These are phyloP conservation scores for Planiliza haematocheilus DNA, from an alignment of 2,113 vertebrate genomes.

Conservation along the genomic window DNA sequence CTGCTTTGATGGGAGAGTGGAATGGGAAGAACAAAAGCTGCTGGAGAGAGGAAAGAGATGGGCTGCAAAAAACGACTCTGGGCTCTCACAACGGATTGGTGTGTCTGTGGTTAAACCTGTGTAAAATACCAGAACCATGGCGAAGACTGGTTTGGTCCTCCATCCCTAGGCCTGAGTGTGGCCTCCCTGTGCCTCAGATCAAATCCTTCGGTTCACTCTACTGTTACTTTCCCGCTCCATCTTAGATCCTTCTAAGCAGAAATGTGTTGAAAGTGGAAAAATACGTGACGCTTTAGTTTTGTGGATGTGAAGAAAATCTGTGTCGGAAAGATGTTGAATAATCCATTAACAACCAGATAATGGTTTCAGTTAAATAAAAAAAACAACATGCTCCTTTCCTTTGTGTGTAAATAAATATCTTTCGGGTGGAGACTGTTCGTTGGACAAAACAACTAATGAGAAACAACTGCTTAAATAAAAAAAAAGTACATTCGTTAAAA, in stretches of 20 bases:
- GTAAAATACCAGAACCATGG: slow-evolving; percentile 50
- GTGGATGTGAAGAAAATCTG: background rate
- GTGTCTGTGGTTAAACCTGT: slow-evolving; percentile 58
- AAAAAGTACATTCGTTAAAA: too few relatives aligned
- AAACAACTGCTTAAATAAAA: too few relatives aligned
- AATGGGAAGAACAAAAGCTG: slow-evolving; percentile 78
- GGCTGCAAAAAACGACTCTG: slow-evolving; percentile 52
- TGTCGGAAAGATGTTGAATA: too few relatives aligned
- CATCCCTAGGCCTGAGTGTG: slow-evolving; percentile 13
- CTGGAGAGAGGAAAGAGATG: slow-evolving; percentile 52
- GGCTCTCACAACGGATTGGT: slow-evolving; percentile 50
- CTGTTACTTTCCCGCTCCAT: slow-evolving; percentile 6
- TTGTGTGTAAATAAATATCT: background rate
- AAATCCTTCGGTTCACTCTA: background rate
- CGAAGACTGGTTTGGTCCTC: slow-evolving; percentile 18
- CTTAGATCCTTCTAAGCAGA: background rate
- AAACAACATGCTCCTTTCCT: background rate
- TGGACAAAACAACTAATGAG: too few relatives aligned
- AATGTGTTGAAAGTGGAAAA: background rate
- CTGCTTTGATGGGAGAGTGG: slow-evolving; percentile 78
- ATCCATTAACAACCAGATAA: background rate
- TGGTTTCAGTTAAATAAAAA: background rate
- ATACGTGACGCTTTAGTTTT: background rate
- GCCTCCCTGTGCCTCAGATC: slow-evolving; percentile 17
- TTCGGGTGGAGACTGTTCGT: too few relatives aligned